phyloP scores from a whole-genome alignment of 2,797 vertebrate species.

The Chromobotia macracanthus region DNA sequence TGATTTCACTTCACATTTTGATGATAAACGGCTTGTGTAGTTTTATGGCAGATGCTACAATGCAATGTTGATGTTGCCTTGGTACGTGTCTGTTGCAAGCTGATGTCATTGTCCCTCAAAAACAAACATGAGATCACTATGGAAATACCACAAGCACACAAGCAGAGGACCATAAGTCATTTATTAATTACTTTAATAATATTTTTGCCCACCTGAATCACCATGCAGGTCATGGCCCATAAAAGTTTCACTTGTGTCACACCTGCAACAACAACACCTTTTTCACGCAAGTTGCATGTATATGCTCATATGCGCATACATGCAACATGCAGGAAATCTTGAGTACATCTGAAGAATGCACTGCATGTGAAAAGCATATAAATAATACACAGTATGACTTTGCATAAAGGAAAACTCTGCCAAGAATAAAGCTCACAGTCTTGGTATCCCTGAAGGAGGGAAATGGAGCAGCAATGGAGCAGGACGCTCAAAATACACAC shows the following conservation, averaged over 20 bases:
- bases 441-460: slow-evolving; percentile 9
- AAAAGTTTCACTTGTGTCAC: slow-evolving; percentile 39
- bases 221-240: slow-evolving; percentile 45
- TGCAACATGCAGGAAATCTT: neutral
- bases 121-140: slow-evolving; percentile 67
- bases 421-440: slow-evolving; percentile 44
- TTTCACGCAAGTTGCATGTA: slow-evolving; percentile 55
- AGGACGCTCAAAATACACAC: slow-evolving; percentile 1
- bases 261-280: slow-evolving; percentile 43
- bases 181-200: slow-evolving; percentile 63
- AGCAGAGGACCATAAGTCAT: slow-evolving; percentile 63
- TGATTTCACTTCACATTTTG: slow-evolving; percentile 50
- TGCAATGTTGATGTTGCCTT: slow-evolving; percentile 57
- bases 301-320: neutral
- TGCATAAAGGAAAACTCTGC: slow-evolving; percentile 2
- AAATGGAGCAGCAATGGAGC: slow-evolving; percentile 10
- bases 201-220: slow-evolving; percentile 56
- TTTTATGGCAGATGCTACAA: slow-evolving; percentile 54
- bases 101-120: slow-evolving; percentile 57
- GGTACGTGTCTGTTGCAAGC: slow-evolving; percentile 52
- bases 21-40: slow-evolving; percentile 57
- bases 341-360: slow-evolving; percentile 15
- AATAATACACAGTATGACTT: slow-evolving; percentile 6
- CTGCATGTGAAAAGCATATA: neutral
- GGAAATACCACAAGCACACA: slow-evolving; percentile 50